phyloP scores from a whole-genome alignment of 92 coral and sea anemone species.

The Palythoa grandis region DNA sequence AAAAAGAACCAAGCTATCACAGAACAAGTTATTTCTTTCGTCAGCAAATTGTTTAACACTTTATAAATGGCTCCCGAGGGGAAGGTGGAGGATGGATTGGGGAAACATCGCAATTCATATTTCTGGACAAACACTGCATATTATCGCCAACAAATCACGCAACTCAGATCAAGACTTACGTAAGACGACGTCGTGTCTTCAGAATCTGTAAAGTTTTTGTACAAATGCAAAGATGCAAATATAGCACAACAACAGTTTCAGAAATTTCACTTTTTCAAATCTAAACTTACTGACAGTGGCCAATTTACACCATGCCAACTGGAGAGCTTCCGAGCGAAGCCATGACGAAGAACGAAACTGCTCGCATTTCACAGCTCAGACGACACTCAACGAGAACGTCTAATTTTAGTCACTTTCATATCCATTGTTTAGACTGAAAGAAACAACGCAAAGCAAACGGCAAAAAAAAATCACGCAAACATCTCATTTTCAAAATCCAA shows the following conservation, averaged over 20 bases:
- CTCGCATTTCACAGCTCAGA: neutral
- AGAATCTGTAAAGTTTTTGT: conserved; percentile 16
- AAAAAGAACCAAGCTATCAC: too few relatives aligned
- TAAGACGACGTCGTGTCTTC: conserved; percentile 3
- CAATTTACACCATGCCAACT: neutral
- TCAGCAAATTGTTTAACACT: too few relatives aligned
- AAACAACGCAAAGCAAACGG: conserved; percentile 6
- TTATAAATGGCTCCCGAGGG: too few relatives aligned
- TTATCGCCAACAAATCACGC: neutral
- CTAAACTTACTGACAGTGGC: conserved; percentile 14
- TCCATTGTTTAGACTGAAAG: conserved; percentile 7
- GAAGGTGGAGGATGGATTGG: neutral
- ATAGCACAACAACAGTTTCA: neutral
- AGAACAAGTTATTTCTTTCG: too few relatives aligned
- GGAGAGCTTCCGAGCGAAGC: neutral
- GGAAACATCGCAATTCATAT: neutral
- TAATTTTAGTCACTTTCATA: neutral
- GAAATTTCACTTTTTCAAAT: neutral
- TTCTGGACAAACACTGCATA: neutral
- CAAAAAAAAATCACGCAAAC: neutral
- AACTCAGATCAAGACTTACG: conserved; percentile 28
- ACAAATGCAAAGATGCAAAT: conserved; percentile 25
- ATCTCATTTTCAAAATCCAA: neutral
- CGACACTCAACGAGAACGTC: neutral
- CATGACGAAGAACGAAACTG: neutral